Conservation (phyloP, 2,797 vertebrate genomes). For the Chelonia mydas region DNA sequence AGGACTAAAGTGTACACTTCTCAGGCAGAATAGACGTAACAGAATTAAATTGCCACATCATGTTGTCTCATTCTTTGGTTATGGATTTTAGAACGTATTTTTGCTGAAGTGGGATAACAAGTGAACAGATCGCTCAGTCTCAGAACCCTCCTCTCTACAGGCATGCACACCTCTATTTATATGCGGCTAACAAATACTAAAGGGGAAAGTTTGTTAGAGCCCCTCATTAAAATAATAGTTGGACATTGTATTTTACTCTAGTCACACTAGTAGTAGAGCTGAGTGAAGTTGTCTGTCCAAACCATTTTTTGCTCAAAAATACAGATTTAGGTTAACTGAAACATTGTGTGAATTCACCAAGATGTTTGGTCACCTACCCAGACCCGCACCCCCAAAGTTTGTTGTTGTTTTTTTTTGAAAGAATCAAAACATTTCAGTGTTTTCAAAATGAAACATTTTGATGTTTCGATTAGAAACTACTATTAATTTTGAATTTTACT, state of each 20-base stretch:
- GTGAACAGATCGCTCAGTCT: not conserved
- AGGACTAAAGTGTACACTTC: not conserved
- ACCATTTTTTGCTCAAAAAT: not conserved
- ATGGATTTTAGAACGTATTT: not conserved
- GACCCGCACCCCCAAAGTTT: no score
- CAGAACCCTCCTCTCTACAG: not conserved
- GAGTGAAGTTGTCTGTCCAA: not conserved
- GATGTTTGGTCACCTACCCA: not conserved
- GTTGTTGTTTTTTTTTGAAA: not conserved
- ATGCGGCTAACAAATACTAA: not conserved
- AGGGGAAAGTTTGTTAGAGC: not conserved
- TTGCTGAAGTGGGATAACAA: not conserved
- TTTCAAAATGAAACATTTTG: not conserved
- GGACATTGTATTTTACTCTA: not conserved
- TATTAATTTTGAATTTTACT: not conserved
- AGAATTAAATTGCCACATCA: not conserved
- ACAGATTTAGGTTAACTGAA: not conserved
- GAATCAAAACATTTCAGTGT: not conserved
- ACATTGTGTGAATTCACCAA: not conserved
- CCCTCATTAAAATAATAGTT: not conserved
- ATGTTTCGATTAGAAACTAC: not conserved
- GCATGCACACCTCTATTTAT: not conserved
- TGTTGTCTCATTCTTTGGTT: not conserved
- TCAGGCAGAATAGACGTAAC: not conserved
- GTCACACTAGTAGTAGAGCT: not conserved